Evolutionary conservation across 2,797 vertebrate genomes (phyloP).

Genomic region (Rhinogobio ventralis): DNA sequence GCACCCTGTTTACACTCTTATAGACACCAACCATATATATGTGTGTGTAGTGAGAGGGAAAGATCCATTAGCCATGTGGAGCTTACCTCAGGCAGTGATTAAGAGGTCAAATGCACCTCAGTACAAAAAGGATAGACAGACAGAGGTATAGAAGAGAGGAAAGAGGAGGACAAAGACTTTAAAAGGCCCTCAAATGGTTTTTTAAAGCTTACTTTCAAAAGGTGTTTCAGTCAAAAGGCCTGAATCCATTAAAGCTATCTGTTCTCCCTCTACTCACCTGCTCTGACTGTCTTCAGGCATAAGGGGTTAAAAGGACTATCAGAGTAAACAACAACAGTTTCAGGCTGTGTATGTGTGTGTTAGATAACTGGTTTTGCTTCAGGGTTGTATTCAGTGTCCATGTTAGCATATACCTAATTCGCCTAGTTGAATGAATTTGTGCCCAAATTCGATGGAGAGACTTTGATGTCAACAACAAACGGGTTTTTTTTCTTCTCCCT

Average conservation of each 20-base stretch:
- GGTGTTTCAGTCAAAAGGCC: slow-evolving; percentile 55
- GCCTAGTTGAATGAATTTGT: background rate
- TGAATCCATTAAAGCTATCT: slow-evolving; percentile 60
- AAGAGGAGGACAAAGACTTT: slow-evolving; percentile 59
- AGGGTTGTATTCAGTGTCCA: background rate
- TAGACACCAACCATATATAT: slow-evolving; percentile 53
- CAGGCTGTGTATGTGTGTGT: slow-evolving; percentile 3
- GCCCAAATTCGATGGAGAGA: background rate
- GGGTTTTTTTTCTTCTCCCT: background rate
- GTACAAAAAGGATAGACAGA: slow-evolving; percentile 59
- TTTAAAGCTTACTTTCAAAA: slow-evolving; percentile 62
- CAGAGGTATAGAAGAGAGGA: slow-evolving; percentile 61
- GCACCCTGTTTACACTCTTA: slow-evolving; percentile 57
- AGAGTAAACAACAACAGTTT: slow-evolving; percentile 26
- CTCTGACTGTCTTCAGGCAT: slow-evolving; percentile 80
- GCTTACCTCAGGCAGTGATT: slow-evolving; percentile 66
- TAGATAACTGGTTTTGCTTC: background rate
- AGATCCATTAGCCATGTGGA: slow-evolving; percentile 63
- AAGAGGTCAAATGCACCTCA: slow-evolving; percentile 64
- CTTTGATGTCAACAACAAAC: background rate
- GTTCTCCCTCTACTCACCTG: slow-evolving; percentile 52
- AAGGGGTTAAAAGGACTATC: slow-evolving; percentile 31
- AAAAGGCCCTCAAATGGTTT: slow-evolving; percentile 45
- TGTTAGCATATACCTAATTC: background rate
- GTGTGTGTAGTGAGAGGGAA: slow-evolving; percentile 47